These are phyloP conservation scores for Toxostoma redivivum DNA, from an alignment of 2,113 vertebrate genomes.

Conservation along the genomic window DNA sequence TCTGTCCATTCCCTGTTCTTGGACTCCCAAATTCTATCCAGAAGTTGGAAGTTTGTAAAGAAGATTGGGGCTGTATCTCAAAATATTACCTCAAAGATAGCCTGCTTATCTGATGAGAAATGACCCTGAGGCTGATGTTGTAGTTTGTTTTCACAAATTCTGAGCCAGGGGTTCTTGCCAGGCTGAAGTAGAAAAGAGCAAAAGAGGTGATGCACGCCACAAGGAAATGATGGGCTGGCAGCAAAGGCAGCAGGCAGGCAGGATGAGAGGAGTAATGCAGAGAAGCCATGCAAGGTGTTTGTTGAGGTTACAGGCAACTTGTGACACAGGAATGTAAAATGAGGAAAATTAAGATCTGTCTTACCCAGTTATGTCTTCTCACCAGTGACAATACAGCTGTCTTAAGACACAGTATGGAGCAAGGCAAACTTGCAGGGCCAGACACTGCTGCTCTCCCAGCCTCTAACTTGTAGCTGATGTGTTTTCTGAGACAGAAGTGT, in stretches of 20 bases:
- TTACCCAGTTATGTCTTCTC: not conserved
- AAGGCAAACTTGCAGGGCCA: fast-evolving
- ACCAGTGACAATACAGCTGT: not conserved
- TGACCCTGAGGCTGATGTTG: not conserved
- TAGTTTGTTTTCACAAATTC: not conserved
- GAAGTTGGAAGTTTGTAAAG: not conserved
- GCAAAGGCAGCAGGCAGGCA: not conserved
- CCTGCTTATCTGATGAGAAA: not conserved
- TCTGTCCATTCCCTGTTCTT: not conserved
- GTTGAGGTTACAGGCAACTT: not conserved
- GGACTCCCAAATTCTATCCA: not conserved
- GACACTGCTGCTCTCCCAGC: not conserved
- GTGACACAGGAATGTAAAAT: not conserved
- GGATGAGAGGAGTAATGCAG: not conserved
- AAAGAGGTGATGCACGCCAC: not conserved
- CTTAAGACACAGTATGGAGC: not conserved
- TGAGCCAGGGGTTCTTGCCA: not conserved
- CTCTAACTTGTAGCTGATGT: fast-evolving
- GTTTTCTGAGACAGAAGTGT: not conserved
- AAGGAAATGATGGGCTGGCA: too few relatives aligned
- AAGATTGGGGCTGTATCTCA: not conserved
- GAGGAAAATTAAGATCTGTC: not conserved
- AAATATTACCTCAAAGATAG: not conserved
- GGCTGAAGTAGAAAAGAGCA: not conserved
- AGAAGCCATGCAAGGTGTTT: not conserved